A percentile compares a stretch with the other conserved stretches of the same genome.
Evolutionary conservation across 2,888 invertebrate species (phyloP).

Genomic region (Trichogramma dendrolimi): DNA sequence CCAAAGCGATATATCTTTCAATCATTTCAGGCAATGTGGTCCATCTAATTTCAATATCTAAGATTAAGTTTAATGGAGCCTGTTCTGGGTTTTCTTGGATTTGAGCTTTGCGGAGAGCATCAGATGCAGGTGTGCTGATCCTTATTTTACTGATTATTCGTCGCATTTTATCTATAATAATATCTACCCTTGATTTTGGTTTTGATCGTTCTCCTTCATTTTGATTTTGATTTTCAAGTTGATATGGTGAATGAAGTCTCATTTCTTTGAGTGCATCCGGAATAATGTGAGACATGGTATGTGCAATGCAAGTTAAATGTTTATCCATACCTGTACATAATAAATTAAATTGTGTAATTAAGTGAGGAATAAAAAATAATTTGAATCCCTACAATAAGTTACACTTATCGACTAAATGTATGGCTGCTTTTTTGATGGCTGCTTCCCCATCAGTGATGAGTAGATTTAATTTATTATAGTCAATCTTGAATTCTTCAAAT

Average conservation of each 20-base stretch:
- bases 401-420: conserved; percentile 28
- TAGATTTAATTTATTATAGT: conserved; percentile 1
- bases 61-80: neutral
- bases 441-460: conserved; percentile 10
- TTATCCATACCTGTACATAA: conserved; percentile 21
- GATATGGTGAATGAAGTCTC: no score
- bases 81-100: neutral
- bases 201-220: neutral
- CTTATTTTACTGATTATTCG: neutral
- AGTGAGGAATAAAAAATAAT: no score
- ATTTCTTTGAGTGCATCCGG: neutral
- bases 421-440: conserved; percentile 26
- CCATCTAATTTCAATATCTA: neutral
- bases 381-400: no score
- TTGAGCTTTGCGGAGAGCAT: no score
- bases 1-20: neutral
- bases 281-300: conserved; percentile 1
- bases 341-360: no score
- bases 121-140: neutral
- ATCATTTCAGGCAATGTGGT: neutral
- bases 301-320: conserved; percentile 32
- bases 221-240: no score
- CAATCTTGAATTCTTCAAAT: conserved; percentile 15
- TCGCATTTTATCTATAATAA: neutral
- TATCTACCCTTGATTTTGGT: no score